Base-by-base conservation (phyloP, 2,888 invertebrate species). In the Chymomyza caudatula region DNA sequence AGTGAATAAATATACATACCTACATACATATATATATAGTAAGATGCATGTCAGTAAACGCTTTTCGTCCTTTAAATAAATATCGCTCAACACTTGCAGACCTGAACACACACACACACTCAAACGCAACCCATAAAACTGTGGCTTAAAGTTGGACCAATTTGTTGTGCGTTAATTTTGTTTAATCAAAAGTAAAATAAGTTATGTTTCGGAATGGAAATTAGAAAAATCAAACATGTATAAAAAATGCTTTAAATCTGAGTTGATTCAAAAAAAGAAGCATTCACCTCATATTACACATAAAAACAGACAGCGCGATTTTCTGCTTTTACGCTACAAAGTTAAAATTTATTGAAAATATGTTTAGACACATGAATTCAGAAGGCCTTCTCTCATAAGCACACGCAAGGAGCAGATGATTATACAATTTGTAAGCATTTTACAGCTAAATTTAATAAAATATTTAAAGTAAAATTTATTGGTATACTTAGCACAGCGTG, bases 351-450 rank as follows among this genome's bases (percentile, higher is more conserved):
- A 29, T 11, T n/a, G n/a, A n/a, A n/a, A n/a, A n/a, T n/a, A n/a
- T n/a, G n/a, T n/a, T n/a, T 37, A 37, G 11, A 37, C 29, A 11
- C 11, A n/a, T n/a, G n/a, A n/a, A n/a, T n/a, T n/a, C n/a, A 25
- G 25, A 37, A 71, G 71, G 77, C 77, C 71, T 77, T 75, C 77
- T 74, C 74, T 74, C 61, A 67, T 55, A 77, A 74, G 77, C 65
- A 74, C n/a, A n/a, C n/a, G n/a, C n/a, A n/a, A n/a, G n/a, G n/a
- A n/a, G n/a, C n/a, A n/a, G n/a, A n/a, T n/a, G n/a, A n/a, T n/a
- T 71, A 85, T 83, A 77, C 80, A 80, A 80, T 85, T 80, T 79
- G 22, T 80, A 80, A 85, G 85, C 55, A 66, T 80, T 85, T 85
- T 83, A 80, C 77, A 79, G 29, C 49, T 58, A 65, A 71, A 63